phyloP scores from a whole-genome alignment of 1,140 invertebrate species.

The Magallana gigas region DNA sequence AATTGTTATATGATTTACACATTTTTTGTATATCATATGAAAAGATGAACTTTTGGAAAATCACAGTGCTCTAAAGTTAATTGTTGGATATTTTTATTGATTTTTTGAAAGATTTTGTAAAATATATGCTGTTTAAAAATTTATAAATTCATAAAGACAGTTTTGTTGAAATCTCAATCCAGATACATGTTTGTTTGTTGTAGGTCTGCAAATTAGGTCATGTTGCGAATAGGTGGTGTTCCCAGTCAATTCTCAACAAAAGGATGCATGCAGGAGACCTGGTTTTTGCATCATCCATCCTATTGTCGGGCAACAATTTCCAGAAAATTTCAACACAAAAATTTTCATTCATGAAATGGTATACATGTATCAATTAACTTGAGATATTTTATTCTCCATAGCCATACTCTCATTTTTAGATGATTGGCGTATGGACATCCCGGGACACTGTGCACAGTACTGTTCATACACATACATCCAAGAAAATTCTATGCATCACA shows the following conservation, averaged over 20 bases:
- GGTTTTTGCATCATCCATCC: slow-evolving; percentile 1
- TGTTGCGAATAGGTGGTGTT: slow-evolving; percentile 22
- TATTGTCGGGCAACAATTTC: slow-evolving; percentile 6
- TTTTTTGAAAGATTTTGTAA: too few species aligned
- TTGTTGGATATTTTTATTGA: too few species aligned
- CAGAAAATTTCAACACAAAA: neutral
- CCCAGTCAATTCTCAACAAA: slow-evolving; percentile 38
- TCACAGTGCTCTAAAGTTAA: neutral
- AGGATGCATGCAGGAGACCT: slow-evolving; percentile 26
- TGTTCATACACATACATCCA: slow-evolving; percentile 42
- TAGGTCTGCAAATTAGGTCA: slow-evolving; percentile 14
- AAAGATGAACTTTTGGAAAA: too few species aligned
- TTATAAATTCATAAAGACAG: neutral
- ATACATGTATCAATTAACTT: neutral
- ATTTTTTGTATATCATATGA: too few species aligned
- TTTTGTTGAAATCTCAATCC: too few species aligned
- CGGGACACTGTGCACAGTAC: slow-evolving; percentile 52
- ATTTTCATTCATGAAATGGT: neutral
- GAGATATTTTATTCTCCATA: too few species aligned
- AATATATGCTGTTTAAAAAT: neutral
- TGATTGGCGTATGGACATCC: slow-evolving; percentile 51
- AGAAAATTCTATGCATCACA: slow-evolving; percentile 13
- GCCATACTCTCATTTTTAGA: neutral
- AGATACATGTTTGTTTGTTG: too few species aligned
- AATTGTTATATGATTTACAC: too few species aligned